Conservation (phyloP, 2,888 invertebrate species). For the Troglohyphantes excavatus region DNA sequence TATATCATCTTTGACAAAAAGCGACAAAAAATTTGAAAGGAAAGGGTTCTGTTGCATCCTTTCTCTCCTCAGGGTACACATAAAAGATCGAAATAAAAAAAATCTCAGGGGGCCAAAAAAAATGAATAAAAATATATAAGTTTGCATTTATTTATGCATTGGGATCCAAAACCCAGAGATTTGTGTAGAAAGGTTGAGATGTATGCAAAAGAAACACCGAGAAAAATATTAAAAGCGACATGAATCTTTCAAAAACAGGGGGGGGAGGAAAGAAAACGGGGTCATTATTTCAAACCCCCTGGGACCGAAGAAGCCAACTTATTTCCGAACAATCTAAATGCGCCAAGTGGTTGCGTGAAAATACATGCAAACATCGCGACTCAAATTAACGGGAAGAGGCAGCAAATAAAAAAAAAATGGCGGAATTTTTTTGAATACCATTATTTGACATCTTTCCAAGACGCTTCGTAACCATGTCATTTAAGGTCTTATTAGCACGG, state of each 20-base stretch:
- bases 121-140: constrained; percentile 27
- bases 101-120: constrained; percentile 43
- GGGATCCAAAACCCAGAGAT: constrained; percentile 64
- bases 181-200: constrained; percentile 10
- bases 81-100: constrained; percentile 32
- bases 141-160: constrained; percentile 58
- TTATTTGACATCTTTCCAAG: constrained; percentile 8
- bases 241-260: constrained; percentile 6
- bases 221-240: constrained; percentile 56
- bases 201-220: not conserved
- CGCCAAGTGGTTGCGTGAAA: constrained; percentile 27
- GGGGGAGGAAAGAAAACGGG: constrained; percentile 39
- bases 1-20: not conserved
- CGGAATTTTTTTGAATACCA: constrained; percentile 23
- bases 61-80: constrained; percentile 30
- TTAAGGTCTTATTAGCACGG: constrained; percentile 73
- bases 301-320: constrained; percentile 33
- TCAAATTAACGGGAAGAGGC: constrained; percentile 59
- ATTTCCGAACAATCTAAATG: constrained; percentile 58
- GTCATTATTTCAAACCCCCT: constrained; percentile 76
- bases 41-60: constrained; percentile 20
- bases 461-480: constrained; percentile 65
- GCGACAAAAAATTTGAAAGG: constrained; percentile 2
- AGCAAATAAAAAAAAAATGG: not conserved
- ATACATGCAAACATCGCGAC: constrained; percentile 4